Conservation (phyloP, 2,797 vertebrate species). For the Phalloptychus januarius region DNA sequence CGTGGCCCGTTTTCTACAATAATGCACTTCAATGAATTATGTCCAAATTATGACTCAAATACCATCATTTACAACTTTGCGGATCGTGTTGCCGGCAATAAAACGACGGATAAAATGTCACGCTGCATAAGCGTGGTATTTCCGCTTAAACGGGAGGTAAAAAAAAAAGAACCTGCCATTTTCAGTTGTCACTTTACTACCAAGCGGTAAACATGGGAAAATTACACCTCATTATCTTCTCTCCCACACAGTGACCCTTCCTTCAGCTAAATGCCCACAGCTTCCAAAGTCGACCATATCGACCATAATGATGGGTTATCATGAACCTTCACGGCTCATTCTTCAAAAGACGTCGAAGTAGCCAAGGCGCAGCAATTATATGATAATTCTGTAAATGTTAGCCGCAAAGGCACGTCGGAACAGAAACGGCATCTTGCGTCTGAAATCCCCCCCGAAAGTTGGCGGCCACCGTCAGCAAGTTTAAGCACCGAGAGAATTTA, state of each 20-base stretch:
- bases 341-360: background rate
- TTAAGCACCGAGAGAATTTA: conserved; percentile 31
- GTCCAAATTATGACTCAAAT: background rate
- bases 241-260: conserved; percentile 5
- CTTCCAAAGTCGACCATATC: conserved; percentile 2
- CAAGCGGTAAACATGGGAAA: conserved; percentile 3
- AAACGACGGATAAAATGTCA: background rate
- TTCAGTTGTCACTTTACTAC: conserved; percentile 6
- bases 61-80: background rate
- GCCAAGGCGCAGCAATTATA: background rate
- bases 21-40: background rate
- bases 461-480: conserved; percentile 42
- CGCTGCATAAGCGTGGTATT: background rate
- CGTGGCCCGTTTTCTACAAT: background rate
- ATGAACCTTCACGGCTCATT: background rate
- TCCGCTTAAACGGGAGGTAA: background rate
- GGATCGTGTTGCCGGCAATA: background rate
- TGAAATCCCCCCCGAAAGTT: conserved; percentile 18
- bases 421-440: background rate
- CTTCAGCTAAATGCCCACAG: conserved; percentile 9
- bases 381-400: background rate
- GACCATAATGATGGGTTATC: background rate
- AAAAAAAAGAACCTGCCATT: background rate
- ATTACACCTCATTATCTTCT: conserved; percentile 11
- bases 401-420: background rate